Evolutionary conservation across 2,113 vertebrate genomes (phyloP).

Genomic region (Microtus montanus): DNA sequence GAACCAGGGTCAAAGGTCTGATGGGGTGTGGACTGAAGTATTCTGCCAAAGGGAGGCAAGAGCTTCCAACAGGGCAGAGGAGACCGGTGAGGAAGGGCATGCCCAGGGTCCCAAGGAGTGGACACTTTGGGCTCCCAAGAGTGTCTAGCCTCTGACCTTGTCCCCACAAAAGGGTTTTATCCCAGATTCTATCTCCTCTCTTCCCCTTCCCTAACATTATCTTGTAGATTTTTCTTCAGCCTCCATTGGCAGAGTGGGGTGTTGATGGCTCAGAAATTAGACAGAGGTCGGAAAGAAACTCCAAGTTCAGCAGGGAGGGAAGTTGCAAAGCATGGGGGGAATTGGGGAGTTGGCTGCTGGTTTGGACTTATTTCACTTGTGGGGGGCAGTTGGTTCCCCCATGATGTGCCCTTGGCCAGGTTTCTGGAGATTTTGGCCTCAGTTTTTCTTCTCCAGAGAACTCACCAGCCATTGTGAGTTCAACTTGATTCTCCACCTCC

Average conservation of each 20-base stretch:
- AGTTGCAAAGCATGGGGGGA: neutral
- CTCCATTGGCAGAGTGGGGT: neutral
- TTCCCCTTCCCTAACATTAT: neutral
- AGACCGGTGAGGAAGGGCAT: neutral
- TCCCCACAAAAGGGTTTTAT: neutral
- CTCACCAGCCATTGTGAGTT: neutral
- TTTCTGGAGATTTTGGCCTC: conserved; percentile 23
- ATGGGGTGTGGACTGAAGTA: neutral
- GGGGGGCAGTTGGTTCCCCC: neutral
- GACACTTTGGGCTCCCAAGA: too few relatives aligned
- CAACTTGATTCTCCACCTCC: neutral
- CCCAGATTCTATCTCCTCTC: neutral
- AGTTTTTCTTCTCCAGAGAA: conserved; percentile 31
- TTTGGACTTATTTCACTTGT: neutral
- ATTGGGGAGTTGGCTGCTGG: neutral
- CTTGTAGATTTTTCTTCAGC: neutral
- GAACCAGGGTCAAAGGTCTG: neutral
- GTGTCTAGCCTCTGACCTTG: conserved; percentile 10
- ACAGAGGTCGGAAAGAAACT: conserved; percentile 10
- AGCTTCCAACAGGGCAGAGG: neutral
- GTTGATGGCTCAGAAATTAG: neutral
- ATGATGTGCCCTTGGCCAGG: neutral
- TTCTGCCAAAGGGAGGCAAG: neutral
- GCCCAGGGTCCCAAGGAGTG: neutral
- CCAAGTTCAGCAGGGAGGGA: neutral